Conservation (phyloP, 2,113 vertebrate genomes). For the Gambusia affinis region DNA sequence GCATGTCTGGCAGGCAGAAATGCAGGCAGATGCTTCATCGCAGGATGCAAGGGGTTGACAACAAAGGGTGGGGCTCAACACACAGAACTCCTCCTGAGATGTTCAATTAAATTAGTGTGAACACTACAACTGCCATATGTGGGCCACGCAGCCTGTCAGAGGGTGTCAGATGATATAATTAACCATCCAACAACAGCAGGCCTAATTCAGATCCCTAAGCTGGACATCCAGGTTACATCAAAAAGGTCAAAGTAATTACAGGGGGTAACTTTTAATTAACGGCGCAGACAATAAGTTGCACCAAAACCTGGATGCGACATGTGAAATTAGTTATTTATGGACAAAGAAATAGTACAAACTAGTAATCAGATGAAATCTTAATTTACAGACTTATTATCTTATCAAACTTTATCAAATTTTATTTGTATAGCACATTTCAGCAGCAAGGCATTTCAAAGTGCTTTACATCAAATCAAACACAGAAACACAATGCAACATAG, state of each 20-base stretch:
- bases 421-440: too few relatives aligned
- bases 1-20: constrained; percentile 46
- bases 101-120: constrained; percentile 25
- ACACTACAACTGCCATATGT: constrained; percentile 20
- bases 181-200: not conserved
- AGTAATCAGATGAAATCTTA: too few relatives aligned
- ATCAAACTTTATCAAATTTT: too few relatives aligned
- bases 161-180: not conserved
- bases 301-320: not conserved
- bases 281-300: not conserved
- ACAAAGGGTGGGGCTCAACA: constrained; percentile 56
- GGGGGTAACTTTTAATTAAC: not conserved
- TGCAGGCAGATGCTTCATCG: constrained; percentile 59
- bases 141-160: constrained; percentile 26
- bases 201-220: not conserved
- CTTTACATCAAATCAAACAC: too few relatives aligned
- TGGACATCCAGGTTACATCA: not conserved
- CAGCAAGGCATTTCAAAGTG: too few relatives aligned
- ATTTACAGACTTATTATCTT: too few relatives aligned
- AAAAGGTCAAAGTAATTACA: not conserved
- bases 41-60: constrained; percentile 55
- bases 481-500: too few relatives aligned
- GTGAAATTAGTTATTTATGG: too few relatives aligned
- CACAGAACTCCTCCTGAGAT: constrained; percentile 36
- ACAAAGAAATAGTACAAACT: too few relatives aligned